A percentile compares a stretch with the other conserved stretches of the same genome.
Conservation (phyloP, 2,888 invertebrate species). For the Drosophila robusta region DNA sequence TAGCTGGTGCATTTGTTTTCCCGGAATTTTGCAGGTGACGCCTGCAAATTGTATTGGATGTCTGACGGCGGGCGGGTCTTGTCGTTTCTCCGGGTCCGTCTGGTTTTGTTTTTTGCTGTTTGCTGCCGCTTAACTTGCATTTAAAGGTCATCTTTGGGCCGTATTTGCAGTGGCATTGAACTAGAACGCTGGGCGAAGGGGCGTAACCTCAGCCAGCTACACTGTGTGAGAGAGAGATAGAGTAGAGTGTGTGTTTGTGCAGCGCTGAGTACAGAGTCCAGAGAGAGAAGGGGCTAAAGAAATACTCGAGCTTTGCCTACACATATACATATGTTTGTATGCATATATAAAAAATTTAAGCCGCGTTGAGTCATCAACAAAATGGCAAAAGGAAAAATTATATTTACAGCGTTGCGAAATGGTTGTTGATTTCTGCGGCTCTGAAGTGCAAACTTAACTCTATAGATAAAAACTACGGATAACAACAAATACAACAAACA, state of each 20-base stretch:
- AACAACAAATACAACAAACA: background rate
- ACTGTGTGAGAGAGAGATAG: background rate
- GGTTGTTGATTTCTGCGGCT: slow-evolving; percentile 1
- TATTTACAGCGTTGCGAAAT: slow-evolving; percentile 13
- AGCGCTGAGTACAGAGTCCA: slow-evolving; percentile 8
- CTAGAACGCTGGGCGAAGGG: slow-evolving; percentile 32
- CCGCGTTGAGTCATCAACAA: slow-evolving; percentile 40
- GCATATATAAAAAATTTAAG: slow-evolving; percentile 25
- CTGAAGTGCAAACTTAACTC: background rate
- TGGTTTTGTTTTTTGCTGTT: slow-evolving; percentile 12
- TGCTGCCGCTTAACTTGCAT: slow-evolving; percentile 59
- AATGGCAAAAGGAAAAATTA: background rate
- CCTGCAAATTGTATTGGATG: slow-evolving; percentile 43
- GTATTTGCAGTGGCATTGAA: slow-evolving; percentile 47
- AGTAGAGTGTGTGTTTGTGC: background rate
- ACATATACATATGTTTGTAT: background rate
- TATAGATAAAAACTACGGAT: slow-evolving; percentile 21
- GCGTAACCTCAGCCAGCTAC: slow-evolving; percentile 22
- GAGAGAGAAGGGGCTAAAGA: background rate
- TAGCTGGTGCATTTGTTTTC: slow-evolving; percentile 30
- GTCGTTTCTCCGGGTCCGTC: slow-evolving; percentile 18
- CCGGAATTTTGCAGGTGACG: slow-evolving; percentile 36
- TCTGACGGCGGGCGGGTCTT: slow-evolving; percentile 11
- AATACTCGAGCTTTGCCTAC: slow-evolving; percentile 14
- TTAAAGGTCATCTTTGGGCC: slow-evolving; percentile 67